phyloP scores from a whole-genome alignment of 2,888 invertebrate genomes.

The Drosophila nr. fundita region DNA sequence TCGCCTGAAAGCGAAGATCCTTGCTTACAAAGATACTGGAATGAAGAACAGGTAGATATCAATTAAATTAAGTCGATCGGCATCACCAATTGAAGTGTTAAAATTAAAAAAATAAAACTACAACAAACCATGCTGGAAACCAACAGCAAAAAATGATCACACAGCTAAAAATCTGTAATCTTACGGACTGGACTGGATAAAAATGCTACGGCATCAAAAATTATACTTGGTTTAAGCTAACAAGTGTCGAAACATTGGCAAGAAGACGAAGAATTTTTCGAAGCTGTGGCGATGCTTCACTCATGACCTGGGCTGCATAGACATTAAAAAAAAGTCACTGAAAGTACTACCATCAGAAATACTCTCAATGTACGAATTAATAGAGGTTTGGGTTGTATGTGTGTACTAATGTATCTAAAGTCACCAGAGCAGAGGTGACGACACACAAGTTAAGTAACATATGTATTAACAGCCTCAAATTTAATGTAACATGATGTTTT shows the following conservation, averaged over 20 bases:
- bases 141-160: no score
- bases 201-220: neutral
- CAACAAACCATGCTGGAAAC: neutral
- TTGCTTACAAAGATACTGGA: neutral
- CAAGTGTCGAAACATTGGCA: neutral
- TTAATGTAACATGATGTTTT: conserved; percentile 2
- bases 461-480: conserved; percentile 11
- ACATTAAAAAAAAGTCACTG: no score
- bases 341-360: neutral
- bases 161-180: neutral
- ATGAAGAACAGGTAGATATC: neutral
- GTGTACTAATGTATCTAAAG: neutral
- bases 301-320: no score
- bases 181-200: neutral
- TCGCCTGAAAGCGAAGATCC: neutral
- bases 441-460: conserved; percentile 1
- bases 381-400: neutral
- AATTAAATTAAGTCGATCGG: neutral
- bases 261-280: no score
- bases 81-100: neutral
- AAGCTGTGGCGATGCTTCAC: no score
- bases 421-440: neutral
- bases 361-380: neutral
- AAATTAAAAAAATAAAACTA: neutral
- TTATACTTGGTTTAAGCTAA: no score